These are phyloP conservation scores for Eulemur rubriventer DNA, from an alignment of 2,797 vertebrate genomes.

Conservation along the genomic window DNA sequence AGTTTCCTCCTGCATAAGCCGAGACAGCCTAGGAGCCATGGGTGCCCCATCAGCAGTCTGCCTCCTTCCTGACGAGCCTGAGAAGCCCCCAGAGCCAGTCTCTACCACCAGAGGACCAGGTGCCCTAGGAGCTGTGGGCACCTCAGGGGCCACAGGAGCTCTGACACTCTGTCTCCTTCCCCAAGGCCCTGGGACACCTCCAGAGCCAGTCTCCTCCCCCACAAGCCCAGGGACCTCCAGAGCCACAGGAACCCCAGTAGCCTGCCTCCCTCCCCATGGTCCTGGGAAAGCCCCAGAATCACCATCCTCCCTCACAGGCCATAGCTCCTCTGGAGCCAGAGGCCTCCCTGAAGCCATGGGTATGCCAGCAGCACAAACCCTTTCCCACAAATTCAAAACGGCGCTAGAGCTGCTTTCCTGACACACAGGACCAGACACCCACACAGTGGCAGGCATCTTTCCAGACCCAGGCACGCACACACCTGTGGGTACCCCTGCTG, in stretches of 20 bases:
- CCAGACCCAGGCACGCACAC: background rate
- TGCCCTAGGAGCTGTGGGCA: background rate
- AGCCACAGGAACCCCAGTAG: background rate
- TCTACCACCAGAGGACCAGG: background rate
- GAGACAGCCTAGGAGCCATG: background rate
- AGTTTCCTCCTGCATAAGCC: background rate
- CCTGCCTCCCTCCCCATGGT: background rate
- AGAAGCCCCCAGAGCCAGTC: background rate
- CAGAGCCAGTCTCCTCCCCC: background rate
- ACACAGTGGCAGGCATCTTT: background rate
- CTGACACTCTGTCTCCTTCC: conserved; percentile 19
- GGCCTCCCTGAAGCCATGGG: background rate
- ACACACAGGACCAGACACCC: background rate
- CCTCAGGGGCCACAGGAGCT: background rate
- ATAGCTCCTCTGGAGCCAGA: background rate
- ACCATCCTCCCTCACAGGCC: background rate
- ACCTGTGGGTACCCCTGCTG: background rate
- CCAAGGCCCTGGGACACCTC: background rate
- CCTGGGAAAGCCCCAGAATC: background rate
- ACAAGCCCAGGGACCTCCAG: background rate
- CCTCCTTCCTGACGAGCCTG: background rate
- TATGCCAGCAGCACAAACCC: background rate
- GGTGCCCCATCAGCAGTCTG: background rate
- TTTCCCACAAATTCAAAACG: background rate
- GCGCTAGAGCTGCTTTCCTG: background rate